phyloP scores from a whole-genome alignment of 2,797 vertebrate genomes.

The Ataeniobius toweri region DNA sequence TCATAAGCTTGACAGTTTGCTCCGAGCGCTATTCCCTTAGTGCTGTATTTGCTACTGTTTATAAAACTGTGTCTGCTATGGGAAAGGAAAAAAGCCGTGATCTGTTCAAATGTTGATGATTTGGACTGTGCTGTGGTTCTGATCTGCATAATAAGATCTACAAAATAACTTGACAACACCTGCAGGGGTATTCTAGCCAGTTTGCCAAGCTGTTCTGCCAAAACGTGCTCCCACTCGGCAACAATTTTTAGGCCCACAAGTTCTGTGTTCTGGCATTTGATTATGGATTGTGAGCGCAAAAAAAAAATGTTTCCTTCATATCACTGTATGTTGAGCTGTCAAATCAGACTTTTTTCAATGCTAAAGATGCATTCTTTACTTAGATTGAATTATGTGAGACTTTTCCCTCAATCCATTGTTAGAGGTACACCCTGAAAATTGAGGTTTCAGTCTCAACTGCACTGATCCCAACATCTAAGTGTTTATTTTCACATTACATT shows the following conservation, averaged over 20 bases:
- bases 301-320: background rate
- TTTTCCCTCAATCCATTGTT: too few species aligned
- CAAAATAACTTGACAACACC: background rate
- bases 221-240: background rate
- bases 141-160: background rate
- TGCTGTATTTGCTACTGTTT: background rate
- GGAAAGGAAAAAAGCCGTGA: background rate
- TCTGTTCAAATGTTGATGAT: background rate
- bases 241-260: background rate
- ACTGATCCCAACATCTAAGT: too few species aligned
- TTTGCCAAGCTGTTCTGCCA: background rate
- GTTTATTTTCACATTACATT: too few species aligned
- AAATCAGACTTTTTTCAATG: background rate
- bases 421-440: too few species aligned
- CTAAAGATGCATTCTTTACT: background rate
- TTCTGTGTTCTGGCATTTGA: background rate
- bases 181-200: background rate
- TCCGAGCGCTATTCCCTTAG: background rate
- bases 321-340: background rate
- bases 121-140: background rate
- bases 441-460: too few species aligned
- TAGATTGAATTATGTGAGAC: too few species aligned
- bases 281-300: background rate
- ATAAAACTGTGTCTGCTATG: background rate
- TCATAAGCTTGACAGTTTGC: background rate